Base-by-base conservation (phyloP, 1,140 invertebrate species). In the Thaumetopoea pityocampa region DNA sequence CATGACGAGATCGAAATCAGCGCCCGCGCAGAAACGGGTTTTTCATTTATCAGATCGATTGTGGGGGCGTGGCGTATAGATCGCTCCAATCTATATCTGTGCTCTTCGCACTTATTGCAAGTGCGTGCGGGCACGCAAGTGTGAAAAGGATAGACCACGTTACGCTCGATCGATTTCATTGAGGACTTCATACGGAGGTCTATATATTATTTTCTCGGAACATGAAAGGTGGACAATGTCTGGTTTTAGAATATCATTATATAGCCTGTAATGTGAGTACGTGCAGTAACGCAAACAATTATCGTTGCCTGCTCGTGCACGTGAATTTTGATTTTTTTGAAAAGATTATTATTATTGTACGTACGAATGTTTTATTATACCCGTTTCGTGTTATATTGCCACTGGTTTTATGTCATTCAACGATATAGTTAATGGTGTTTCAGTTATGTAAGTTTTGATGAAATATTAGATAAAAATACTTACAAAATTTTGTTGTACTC, bases 21-120 rank as follows among this genome's bases (percentile, higher is more conserved):
- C 70, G 65, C 71, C 29, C 46, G 64, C 62, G 59, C 65, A 51
- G 32, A 65, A 64, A 55, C 65, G 47, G 52, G 63, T 64, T 54
- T 65, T 54, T 57, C 57, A 59, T 63, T 41, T 78, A 78, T 78
- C 73, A 60, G 70, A 70, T 77, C 71, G 58, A 76, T 79, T 50
- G 34, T 38, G 59, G 47, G 59, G 76, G 76, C 72, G 76, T 62
- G 72, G 68, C 56, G 28, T 41, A 51, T 48, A 49, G 48, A 28
- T 34, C 30, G 17, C 33, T 46, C 27, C 20, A 18, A 29, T 27
- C 38, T 63, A 50, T 47, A 47, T 15, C 59, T 32, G 29, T 74
- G 58, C 49, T 59, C 9, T 29, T 74, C 63, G 11, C 35, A 20
- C 55, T 18, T 7, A 32, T 22, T 22, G 12, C 5, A 14, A 24